Evolutionary conservation across 2,888 invertebrate species (phyloP).

Genomic region (Pandemis corylana): DNA sequence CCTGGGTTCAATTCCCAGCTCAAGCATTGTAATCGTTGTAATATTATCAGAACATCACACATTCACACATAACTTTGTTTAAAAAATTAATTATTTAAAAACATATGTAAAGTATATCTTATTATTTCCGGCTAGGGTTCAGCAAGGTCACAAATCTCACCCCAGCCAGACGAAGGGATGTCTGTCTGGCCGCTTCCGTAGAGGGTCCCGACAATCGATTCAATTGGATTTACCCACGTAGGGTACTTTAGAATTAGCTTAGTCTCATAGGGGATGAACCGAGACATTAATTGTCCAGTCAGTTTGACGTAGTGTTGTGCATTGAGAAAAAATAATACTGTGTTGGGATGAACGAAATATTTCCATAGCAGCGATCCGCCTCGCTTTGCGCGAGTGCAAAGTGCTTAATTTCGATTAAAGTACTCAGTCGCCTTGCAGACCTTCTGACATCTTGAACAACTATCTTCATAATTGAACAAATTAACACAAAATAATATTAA

Average conservation of each 20-base stretch:
- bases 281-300: not conserved
- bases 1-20: constrained; percentile 9
- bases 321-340: too few species aligned
- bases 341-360: too few species aligned
- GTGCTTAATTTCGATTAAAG: too few species aligned
- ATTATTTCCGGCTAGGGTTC: constrained; percentile 47
- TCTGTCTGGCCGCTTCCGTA: constrained; percentile 51
- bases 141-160: constrained; percentile 66
- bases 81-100: not conserved
- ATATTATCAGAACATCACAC: not conserved
- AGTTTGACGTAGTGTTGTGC: not conserved
- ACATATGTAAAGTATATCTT: constrained; percentile 17
- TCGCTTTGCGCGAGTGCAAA: too few species aligned
- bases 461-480: too few species aligned
- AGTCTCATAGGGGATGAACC: constrained; percentile 6
- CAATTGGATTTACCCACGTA: constrained; percentile 37
- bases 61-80: not conserved
- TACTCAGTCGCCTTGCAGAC: too few species aligned
- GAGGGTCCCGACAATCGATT: constrained; percentile 58
- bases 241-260: constrained; percentile 29
- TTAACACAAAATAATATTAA: too few species aligned
- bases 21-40: constrained; percentile 18
- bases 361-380: not conserved
- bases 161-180: constrained; percentile 74
- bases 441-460: too few species aligned